phyloP scores from a whole-genome alignment of 2,797 vertebrate genomes.

The Spheniscus humboldti region DNA sequence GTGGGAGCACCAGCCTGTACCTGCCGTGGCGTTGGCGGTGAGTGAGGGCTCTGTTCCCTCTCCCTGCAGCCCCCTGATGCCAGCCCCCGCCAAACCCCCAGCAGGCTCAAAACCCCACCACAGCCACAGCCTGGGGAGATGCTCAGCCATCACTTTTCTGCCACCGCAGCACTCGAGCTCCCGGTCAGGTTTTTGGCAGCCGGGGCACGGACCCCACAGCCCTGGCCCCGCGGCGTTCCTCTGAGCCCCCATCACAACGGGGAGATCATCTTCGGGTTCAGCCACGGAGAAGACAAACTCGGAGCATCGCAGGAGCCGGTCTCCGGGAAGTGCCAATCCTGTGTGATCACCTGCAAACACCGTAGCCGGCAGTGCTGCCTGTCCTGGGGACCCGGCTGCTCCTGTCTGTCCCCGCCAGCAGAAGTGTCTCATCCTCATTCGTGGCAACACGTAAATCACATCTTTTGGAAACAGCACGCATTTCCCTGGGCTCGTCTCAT shows the following conservation, averaged over 20 bases:
- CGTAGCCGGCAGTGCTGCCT: neutral
- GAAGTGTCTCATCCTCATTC: rapidly evolving
- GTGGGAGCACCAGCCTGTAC: neutral
- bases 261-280: neutral
- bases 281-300: neutral
- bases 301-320: neutral
- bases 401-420: neutral
- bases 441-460: neutral
- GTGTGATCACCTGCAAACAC: rapidly evolving
- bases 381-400: neutral
- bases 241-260: neutral
- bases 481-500: neutral
- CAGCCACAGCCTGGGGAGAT: neutral
- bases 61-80: neutral
- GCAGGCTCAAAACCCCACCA: neutral
- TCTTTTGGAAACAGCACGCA: neutral
- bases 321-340: rapidly evolving
- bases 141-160: neutral
- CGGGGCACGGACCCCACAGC: rapidly evolving
- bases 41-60: neutral
- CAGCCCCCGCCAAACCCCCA: neutral
- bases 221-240: rapidly evolving
- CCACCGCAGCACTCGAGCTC: rapidly evolving
- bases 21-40: rapidly evolving
- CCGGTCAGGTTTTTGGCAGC: neutral